These are phyloP conservation scores for Drepana arcuata DNA, from an alignment of 1,140 invertebrate species.

Conservation along the genomic window DNA sequence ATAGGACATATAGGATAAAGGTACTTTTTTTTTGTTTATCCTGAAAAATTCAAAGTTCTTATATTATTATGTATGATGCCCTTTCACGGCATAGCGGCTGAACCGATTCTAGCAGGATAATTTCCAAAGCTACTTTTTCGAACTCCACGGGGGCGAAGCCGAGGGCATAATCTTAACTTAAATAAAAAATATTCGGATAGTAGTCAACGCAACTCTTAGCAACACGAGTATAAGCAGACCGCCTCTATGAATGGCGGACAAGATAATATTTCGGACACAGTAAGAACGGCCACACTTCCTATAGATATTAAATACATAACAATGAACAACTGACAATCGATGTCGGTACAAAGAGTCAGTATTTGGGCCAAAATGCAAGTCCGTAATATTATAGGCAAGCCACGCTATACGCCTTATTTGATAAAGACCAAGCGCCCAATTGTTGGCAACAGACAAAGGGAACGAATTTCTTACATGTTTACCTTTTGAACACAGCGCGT, in stretches of 20 bases:
- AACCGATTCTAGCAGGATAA: too few species aligned
- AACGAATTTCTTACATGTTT: slow-evolving; percentile 40
- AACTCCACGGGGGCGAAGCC: too few species aligned
- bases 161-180: too few species aligned
- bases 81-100: too few species aligned
- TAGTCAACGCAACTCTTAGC: too few species aligned
- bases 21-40: too few species aligned
- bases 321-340: slow-evolving; percentile 30
- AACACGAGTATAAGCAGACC: slow-evolving; percentile 19
- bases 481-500: slow-evolving; percentile 37
- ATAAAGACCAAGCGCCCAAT: slow-evolving; percentile 21
- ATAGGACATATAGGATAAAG: too few species aligned
- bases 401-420: slow-evolving; percentile 18
- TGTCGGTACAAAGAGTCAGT: slow-evolving; percentile 25
- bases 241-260: slow-evolving; percentile 27
- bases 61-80: too few species aligned
- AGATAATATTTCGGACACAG: slow-evolving; percentile 26
- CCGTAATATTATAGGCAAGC: slow-evolving; percentile 15
- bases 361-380: slow-evolving; percentile 30
- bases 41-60: too few species aligned
- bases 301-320: slow-evolving; percentile 35
- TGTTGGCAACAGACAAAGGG: slow-evolving; percentile 32
- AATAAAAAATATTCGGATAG: too few species aligned
- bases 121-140: too few species aligned
- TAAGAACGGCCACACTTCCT: slow-evolving; percentile 32